A percentile compares a stretch with the other conserved stretches of the same genome.
phyloP scores from a whole-genome alignment of 2,797 vertebrate genomes.

The Sebastes kiyomatsui region DNA sequence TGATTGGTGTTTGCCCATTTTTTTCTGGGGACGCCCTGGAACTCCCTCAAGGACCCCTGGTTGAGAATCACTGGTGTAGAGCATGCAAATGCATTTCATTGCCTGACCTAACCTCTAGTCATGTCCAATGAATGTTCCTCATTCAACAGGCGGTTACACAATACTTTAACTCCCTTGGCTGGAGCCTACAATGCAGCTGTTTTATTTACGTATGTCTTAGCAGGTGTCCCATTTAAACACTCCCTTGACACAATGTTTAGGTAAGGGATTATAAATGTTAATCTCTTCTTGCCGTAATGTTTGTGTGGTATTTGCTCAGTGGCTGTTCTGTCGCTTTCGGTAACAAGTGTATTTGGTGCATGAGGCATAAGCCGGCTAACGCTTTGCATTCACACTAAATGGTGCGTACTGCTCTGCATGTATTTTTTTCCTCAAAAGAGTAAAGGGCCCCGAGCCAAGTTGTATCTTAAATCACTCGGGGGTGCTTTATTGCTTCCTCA shows the following conservation, averaged over 20 bases:
- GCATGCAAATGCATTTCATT: conserved; percentile 5
- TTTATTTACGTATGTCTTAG: conserved; percentile 54
- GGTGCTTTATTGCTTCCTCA: conserved; percentile 72
- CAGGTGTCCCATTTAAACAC: conserved; percentile 57
- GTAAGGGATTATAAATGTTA: conserved; percentile 61
- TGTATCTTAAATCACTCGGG: conserved; percentile 68
- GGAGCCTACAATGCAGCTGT: conserved; percentile 39
- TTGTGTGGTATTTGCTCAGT: conserved; percentile 64
- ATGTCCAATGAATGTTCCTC: conserved; percentile 32
- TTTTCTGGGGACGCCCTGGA: not conserved
- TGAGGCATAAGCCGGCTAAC: conserved; percentile 47
- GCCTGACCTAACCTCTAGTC: conserved; percentile 20
- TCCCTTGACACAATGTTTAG: conserved; percentile 63
- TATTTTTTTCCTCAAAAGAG: conserved; percentile 57
- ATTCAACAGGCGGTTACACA: conserved; percentile 23
- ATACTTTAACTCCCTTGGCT: conserved; percentile 18
- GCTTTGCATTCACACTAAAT: conserved; percentile 54
- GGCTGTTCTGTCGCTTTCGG: conserved; percentile 45
- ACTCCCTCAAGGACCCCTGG: too few relatives aligned
- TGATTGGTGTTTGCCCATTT: too few relatives aligned
- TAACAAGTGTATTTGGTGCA: conserved; percentile 50
- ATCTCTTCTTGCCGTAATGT: conserved; percentile 53
- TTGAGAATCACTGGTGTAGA: not conserved
- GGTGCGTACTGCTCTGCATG: conserved; percentile 29
- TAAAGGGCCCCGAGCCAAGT: conserved; percentile 45